These are phyloP conservation scores for Bembecia ichneumoniformis DNA, from an alignment of 2,888 invertebrate genomes.

Conservation along the genomic window DNA sequence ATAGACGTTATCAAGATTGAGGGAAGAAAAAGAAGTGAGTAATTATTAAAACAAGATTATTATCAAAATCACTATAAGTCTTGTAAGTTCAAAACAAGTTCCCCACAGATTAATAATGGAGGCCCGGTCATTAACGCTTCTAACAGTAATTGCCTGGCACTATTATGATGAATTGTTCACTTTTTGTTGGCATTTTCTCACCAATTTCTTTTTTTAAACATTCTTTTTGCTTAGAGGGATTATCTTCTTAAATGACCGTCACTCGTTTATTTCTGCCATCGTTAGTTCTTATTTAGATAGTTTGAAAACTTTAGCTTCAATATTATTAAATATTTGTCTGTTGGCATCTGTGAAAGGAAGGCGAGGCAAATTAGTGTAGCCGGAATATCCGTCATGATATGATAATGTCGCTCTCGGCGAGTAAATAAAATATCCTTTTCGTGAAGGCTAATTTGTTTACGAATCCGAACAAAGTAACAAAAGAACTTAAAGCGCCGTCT, in stretches of 20 bases:
- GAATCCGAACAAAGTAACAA: slow-evolving; percentile 52
- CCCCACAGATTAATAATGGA: slow-evolving; percentile 59
- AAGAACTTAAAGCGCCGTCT: slow-evolving; percentile 57
- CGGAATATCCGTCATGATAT: slow-evolving; percentile 15
- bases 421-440: slow-evolving; percentile 35
- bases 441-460: slow-evolving; percentile 59
- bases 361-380: slow-evolving; percentile 3
- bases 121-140: slow-evolving; percentile 64
- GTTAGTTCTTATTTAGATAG: slow-evolving; percentile 31
- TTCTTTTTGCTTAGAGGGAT: slow-evolving; percentile 38
- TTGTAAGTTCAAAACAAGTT: slow-evolving; percentile 60
- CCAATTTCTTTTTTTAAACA: slow-evolving; percentile 38
- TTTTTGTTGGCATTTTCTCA: slow-evolving; percentile 60
- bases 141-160: slow-evolving; percentile 64
- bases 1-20: slow-evolving; percentile 63
- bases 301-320: background rate
- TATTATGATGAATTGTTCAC: slow-evolving; percentile 67
- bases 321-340: background rate
- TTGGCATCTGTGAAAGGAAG: background rate
- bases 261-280: slow-evolving; percentile 19
- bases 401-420: slow-evolving; percentile 20
- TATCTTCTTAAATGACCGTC: slow-evolving; percentile 38
- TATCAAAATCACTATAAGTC: slow-evolving; percentile 64
- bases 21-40: slow-evolving; percentile 59
- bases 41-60: slow-evolving; percentile 70